A percentile compares a stretch with the other conserved stretches of the same genome.
These are phyloP conservation scores for Neostethus bicornis DNA, from an alignment of 2,797 vertebrate genomes.

Conservation along the genomic window DNA sequence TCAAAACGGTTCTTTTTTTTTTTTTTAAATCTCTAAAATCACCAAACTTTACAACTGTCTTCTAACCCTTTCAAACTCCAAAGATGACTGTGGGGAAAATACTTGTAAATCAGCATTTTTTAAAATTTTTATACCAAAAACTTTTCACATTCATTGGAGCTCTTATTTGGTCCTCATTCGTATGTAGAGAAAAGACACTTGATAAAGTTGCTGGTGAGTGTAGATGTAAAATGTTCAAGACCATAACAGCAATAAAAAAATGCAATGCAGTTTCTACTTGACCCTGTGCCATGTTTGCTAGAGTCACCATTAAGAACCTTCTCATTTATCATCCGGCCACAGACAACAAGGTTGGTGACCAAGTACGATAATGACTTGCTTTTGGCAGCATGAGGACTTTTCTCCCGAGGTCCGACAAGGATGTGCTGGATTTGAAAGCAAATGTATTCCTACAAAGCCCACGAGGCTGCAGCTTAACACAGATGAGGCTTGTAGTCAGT, in stretches of 20 bases:
- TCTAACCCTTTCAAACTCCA: too few species aligned
- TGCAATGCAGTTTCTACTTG: slow-evolving; percentile 27
- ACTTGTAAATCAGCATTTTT: too few species aligned
- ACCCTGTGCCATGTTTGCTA: slow-evolving; percentile 57
- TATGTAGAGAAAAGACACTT: too few species aligned
- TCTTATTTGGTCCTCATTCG: too few species aligned
- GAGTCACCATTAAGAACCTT: slow-evolving; percentile 44
- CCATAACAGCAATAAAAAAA: slow-evolving; percentile 8
- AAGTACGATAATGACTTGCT: slow-evolving; percentile 70
- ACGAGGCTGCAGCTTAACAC: slow-evolving; percentile 48
- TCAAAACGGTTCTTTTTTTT: too few species aligned
- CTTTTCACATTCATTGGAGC: too few species aligned
- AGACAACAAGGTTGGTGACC: slow-evolving; percentile 64
- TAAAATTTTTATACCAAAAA: too few species aligned
- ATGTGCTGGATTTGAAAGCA: slow-evolving; percentile 64
- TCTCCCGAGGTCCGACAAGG: slow-evolving; percentile 64
- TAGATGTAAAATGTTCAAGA: slow-evolving; percentile 2
- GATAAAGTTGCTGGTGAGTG: too few species aligned
- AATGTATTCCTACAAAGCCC: slow-evolving; percentile 58
- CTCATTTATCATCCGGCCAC: slow-evolving; percentile 73
- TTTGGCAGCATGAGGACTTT: slow-evolving; percentile 44
- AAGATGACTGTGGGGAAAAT: too few species aligned
- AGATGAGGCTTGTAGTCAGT: slow-evolving; percentile 70
- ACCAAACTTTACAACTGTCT: too few species aligned
- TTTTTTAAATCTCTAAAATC: too few species aligned